Evolutionary conservation across 2,888 invertebrate genomes (phyloP), one percentile per base, ranked within the genome.

Genomic region (Thereva nobilitata): DNA sequence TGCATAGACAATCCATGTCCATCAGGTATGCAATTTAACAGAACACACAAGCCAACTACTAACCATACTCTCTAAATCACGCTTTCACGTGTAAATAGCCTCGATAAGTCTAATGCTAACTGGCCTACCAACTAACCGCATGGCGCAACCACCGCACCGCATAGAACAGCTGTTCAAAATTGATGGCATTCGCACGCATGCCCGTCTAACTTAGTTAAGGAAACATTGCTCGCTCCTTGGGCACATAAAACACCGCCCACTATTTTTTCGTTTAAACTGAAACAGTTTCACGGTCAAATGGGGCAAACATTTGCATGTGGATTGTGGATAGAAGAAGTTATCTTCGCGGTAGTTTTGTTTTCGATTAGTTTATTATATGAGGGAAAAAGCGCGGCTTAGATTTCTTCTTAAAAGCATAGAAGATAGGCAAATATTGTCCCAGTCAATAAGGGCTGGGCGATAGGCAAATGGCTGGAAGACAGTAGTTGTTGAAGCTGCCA

Each of bases 1-100:
- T 91, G 92, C 77, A 84, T 87, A 65, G 83, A 84, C 67, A 84
- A 85, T 71, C 91, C 92, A 0, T 97, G 97, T 77, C 89, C 86
- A 77, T 83, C 86, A 75, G 89, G 88, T 86, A 83, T 76, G 78
- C 74, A 67, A 37, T 63, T 63, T 38, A 57, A 57, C 57, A 57
- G 12, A n/a, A 9, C n/a, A 47, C 45, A 59, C 47, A 59, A 59
- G 59, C 34, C 35, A 47, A 45, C 23, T 23, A 23, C 38, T 47
- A 59, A 59, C 59, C 49, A 59, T 47, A 38, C 59, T 49, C 45
- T 35, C 59, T 59, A 59, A 59, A 59, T 59, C 59, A 59, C 49
- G 47, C 34, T 38, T 41, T 12, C 59, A 59, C 49, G 59, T 59
- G 59, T 59, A 59, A 59, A 59, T 59, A 59, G 23, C 47, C 38